These are phyloP conservation scores for Cylindroiulus punctatus DNA, from an alignment of 2,888 invertebrate genomes.

Conservation along the genomic window DNA sequence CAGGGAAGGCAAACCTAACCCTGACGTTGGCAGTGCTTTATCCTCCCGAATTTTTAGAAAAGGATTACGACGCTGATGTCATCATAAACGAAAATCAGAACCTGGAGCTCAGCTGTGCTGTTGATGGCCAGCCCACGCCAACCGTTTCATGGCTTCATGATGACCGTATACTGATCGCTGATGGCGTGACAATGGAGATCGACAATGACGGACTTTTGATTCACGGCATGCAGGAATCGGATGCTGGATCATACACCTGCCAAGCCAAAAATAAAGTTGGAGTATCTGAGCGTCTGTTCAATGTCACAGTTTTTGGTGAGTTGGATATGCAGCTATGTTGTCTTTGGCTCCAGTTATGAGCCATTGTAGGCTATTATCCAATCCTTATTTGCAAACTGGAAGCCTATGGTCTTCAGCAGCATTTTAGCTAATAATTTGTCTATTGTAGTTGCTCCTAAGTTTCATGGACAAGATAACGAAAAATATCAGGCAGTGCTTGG, in stretches of 20 bases:
- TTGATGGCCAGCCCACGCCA: neutral
- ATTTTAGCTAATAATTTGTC: too few relatives aligned
- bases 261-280: neutral
- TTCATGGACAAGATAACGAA: neutral
- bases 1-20: conserved; percentile 59
- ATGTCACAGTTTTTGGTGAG: conserved; percentile 38
- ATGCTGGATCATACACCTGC: neutral
- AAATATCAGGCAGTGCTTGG: neutral
- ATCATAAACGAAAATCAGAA: neutral
- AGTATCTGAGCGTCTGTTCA: neutral
- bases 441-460: neutral
- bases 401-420: too few relatives aligned
- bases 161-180: neutral
- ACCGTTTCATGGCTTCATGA: neutral
- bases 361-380: too few relatives aligned
- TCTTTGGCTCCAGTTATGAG: too few relatives aligned
- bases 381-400: too few relatives aligned
- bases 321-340: too few relatives aligned
- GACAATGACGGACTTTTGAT: neutral
- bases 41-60: neutral
- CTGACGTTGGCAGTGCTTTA: neutral
- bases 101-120: neutral
- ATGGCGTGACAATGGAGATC: neutral
- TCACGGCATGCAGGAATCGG: neutral
- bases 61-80: neutral